Percentiles rank a stretch among this genome's conserved stretches.
These are phyloP conservation scores for Casuarius casuarius DNA, from an alignment of 2,113 vertebrate genomes.

Conservation along the genomic window DNA sequence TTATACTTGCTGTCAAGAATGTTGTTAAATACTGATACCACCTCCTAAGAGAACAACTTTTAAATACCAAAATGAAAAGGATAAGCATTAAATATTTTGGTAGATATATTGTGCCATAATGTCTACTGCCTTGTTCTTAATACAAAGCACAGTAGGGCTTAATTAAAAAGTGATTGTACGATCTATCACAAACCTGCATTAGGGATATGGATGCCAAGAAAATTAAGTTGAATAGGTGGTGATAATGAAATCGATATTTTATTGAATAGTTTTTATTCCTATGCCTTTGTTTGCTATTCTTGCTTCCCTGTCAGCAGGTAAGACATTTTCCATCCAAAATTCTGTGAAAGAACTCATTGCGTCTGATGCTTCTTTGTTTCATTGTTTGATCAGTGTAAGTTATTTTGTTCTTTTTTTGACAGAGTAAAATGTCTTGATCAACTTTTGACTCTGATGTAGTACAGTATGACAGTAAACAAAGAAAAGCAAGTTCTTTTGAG, in stretches of 20 bases:
- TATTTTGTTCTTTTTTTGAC: slow-evolving; percentile 37
- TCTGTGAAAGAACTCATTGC: slow-evolving; percentile 30
- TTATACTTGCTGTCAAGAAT: slow-evolving; percentile 60
- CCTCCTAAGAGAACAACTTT: slow-evolving; percentile 67
- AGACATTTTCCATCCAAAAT: slow-evolving; percentile 38
- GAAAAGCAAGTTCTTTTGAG: slow-evolving; percentile 6
- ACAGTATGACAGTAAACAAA: slow-evolving; percentile 41
- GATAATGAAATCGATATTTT: slow-evolving; percentile 73
- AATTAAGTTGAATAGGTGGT: slow-evolving; percentile 68
- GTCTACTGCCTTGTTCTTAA: slow-evolving; percentile 73
- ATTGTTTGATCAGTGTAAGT: slow-evolving; percentile 6
- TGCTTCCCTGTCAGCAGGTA: slow-evolving; percentile 37
- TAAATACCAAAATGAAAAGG: slow-evolving; percentile 68
- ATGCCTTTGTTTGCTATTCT: slow-evolving; percentile 66
- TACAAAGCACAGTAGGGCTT: slow-evolving; percentile 79
- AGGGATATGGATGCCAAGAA: slow-evolving; percentile 65
- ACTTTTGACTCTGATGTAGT: slow-evolving; percentile 37
- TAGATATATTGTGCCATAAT: slow-evolving; percentile 74
- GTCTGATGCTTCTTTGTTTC: slow-evolving; percentile 15
- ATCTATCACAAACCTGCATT: slow-evolving; percentile 70
- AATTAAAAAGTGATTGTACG: slow-evolving; percentile 76
- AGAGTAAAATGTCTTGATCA: slow-evolving; percentile 51
- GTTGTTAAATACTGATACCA: slow-evolving; percentile 63
- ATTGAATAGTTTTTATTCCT: slow-evolving; percentile 72
- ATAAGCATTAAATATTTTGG: slow-evolving; percentile 70